Evolutionary conservation across 2,888 invertebrate species (phyloP).

Genomic region (Ormyrus rosae): DNA sequence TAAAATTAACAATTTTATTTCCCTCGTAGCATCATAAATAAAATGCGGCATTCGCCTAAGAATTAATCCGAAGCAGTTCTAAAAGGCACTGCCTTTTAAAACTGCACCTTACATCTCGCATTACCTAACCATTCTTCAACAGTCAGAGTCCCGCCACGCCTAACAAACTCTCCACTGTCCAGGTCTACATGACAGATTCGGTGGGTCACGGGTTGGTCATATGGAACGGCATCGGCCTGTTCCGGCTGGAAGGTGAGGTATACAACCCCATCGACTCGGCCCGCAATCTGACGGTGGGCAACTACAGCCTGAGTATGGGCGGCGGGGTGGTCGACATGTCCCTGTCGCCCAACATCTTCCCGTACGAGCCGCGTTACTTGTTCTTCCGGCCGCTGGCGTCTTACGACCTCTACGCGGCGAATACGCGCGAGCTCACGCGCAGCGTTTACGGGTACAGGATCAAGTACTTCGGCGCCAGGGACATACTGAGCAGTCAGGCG

Average conservation of each 20-base stretch:
- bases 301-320: slow-evolving; percentile 80
- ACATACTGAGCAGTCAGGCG: slow-evolving; percentile 59
- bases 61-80: too few relatives aligned
- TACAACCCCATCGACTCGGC: slow-evolving; percentile 58
- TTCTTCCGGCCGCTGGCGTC: slow-evolving; percentile 65
- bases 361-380: slow-evolving; percentile 56
- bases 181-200: slow-evolving; percentile 65
- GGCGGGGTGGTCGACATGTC: slow-evolving; percentile 84
- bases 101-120: too few relatives aligned
- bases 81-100: too few relatives aligned
- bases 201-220: slow-evolving; percentile 61
- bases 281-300: slow-evolving; percentile 68
- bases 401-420: slow-evolving; percentile 58
- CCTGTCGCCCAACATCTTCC: slow-evolving; percentile 75
- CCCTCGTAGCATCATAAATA: too few relatives aligned
- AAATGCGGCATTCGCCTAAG: too few relatives aligned
- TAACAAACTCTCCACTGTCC: not conserved
- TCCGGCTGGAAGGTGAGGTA: slow-evolving; percentile 61
- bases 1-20: too few relatives aligned
- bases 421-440: slow-evolving; percentile 56
- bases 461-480: slow-evolving; percentile 57
- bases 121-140: too few relatives aligned
- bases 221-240: slow-evolving; percentile 57
- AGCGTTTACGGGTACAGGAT: slow-evolving; percentile 52
- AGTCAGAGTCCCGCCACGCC: too few relatives aligned